Evolutionary conservation across 1,140 invertebrate species (phyloP), one percentile per base, ranked within the genome.

Genomic region (Cherax quadricarinatus): DNA sequence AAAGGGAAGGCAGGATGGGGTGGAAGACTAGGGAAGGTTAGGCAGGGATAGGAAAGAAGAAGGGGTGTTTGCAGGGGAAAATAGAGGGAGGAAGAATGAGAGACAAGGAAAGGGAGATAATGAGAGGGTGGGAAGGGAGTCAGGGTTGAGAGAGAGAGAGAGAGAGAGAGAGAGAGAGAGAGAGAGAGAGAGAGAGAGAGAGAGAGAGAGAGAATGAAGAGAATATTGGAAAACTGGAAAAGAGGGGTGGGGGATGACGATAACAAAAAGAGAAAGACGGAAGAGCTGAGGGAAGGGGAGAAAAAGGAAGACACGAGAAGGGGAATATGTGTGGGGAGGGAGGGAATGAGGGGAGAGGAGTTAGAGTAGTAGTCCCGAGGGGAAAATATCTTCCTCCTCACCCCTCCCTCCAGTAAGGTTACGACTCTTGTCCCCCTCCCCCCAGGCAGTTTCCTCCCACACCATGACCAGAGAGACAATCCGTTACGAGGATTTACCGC

Each of bases 341-440:
- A 84, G 82, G 24, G 82, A 66, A 66, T 48, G 82, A 66, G 82
- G 51, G 82, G 66, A 66, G 41, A 51, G 66, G 82, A 84, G 82
- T 48, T 60, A 84, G 82, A 41, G 83, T 84, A 84, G 82, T 84
- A n/a, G 82, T 41, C 82, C 82, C 53, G 10, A 24, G 82, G 82
- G 82, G 21, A 30, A 16, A 62, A 24, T 82, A 82, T 82, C 80
- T 18, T 48, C 14, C 80, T 16, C 57, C 80, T 57, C 49, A 30
- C 51, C 80, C 30, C 60, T 9, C 82, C 53, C 82, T 53, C 57
- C 21, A 53, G 53, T 84, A 84, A 84, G 82, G 82, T 84, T 84
- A 84, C 62, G 82, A 84, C 60, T 12, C 82, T 49, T 30, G 51
- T 21, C 81, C 48, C 62, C 14, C 82, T 53, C 30, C 81, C 51